Evolutionary conservation across 2,113 vertebrate species (phyloP).

Genomic region (Psilopogon haemacephalus): DNA sequence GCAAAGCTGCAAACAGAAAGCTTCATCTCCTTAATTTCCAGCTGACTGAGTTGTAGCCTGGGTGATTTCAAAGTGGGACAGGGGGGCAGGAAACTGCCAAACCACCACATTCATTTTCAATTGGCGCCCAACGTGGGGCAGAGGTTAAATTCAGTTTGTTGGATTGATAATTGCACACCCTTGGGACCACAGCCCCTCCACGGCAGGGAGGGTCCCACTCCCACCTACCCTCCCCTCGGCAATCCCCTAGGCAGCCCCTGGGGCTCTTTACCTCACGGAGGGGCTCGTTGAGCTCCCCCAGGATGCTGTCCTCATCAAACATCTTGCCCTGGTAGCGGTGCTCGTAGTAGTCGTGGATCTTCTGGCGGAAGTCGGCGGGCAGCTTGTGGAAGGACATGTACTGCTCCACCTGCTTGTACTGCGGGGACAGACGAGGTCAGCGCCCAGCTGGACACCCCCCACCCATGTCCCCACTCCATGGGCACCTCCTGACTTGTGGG

Average conservation of each 20-base stretch:
- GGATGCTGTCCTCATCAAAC: slow-evolving; percentile 98
- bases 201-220: background rate
- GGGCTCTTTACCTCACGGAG: slow-evolving; percentile 84
- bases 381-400: slow-evolving; percentile 99
- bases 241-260: background rate
- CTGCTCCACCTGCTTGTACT: slow-evolving; percentile 99
- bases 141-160: too few species aligned
- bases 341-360: slow-evolving; percentile 98
- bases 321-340: slow-evolving; percentile 99
- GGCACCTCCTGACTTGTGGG: slow-evolving; percentile 26
- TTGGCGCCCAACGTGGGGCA: too few species aligned
- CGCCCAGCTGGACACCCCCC: background rate
- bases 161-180: too few species aligned
- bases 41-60: too few species aligned
- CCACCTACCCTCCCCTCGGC: too few species aligned
- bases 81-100: too few species aligned
- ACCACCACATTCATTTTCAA: too few species aligned
- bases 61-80: too few species aligned
- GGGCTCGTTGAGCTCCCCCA: slow-evolving; percentile 94
- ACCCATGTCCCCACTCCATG: background rate
- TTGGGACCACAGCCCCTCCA: background rate
- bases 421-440: background rate
- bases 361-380: slow-evolving; percentile 93
- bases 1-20: too few species aligned
- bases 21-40: too few species aligned